Base-by-base conservation (phyloP, 2,888 invertebrate genomes). In the Criorhina ranunculi region DNA sequence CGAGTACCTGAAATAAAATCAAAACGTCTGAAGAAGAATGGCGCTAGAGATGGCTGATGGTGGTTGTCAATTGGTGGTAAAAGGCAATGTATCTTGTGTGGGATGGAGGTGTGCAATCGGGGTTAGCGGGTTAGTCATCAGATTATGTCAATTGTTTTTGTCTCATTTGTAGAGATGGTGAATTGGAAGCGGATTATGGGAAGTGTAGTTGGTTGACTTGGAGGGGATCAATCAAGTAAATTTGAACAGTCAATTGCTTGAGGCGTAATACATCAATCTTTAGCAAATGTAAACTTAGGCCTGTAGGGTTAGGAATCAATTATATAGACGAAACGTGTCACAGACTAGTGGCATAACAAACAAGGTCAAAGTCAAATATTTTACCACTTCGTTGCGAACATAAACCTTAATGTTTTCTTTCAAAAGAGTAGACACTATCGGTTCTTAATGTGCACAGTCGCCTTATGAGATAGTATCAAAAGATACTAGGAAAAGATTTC, bases 1-100 rank as follows among this genome's bases (percentile, higher is more conserved):
- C 57, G 60, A 77, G 53, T 70, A 70, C 77, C 77, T 69, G 70
- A 59, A 55, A 77, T 70, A 60, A 77, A 77, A 77, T 69, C 75
- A 59, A 59, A 67, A 5, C 5, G 59, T 76, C 76, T 69, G 59
- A 35, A 44, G 64, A 35, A 44, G 53, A 8, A 51, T 12, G 46
- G 12, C 15, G 12, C 9, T 55, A 8, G 44, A 46, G 55, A 44
- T 24, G 12, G 8, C 17, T 19, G 15, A n/a, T 44, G 33, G 9
- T 15, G 76, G 49, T 24, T 75, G 49, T 76, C 76, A 76, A 76
- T 67, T 57, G 67, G 33, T 76, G 69, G 31, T 19, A 51, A 40
- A 49, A 37, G 67, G 35, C 24, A 35, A 8, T 35, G 29, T 57
- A 46, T 55, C 55, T 49, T 1, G 2, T 15, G 17, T 9, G 29